Evolutionary conservation across 1,140 invertebrate species (phyloP).

Genomic region (Plutomurus gul): DNA sequence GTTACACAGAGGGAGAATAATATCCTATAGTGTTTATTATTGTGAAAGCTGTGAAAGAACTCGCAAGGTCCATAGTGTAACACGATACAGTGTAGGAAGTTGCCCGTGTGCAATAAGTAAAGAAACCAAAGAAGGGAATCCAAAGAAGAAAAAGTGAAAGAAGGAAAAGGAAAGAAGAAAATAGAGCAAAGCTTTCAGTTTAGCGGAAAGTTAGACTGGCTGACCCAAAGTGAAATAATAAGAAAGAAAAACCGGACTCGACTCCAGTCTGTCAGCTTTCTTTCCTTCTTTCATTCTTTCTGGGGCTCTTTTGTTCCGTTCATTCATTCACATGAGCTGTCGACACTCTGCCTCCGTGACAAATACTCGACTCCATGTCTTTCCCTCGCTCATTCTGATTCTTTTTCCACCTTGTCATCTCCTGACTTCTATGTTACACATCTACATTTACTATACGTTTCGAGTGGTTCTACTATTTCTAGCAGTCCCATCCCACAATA

Average conservation of each 20-base stretch:
- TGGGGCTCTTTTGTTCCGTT: conserved; percentile 9
- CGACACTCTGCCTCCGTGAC: conserved; percentile 19
- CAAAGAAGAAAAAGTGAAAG: background rate
- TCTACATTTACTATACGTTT: too few species aligned
- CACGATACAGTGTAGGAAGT: too few species aligned
- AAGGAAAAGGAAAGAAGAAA: conserved; percentile 13
- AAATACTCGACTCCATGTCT: background rate
- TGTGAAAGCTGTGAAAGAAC: too few species aligned
- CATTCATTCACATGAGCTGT: conserved; percentile 39
- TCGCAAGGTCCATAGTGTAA: too few species aligned
- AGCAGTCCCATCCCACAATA: background rate
- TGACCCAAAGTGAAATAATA: conserved; percentile 23
- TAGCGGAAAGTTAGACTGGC: background rate
- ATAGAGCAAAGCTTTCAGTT: conserved; percentile 26
- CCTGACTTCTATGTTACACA: background rate
- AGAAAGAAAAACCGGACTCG: conserved; percentile 13
- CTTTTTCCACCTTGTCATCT: background rate
- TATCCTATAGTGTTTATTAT: too few species aligned
- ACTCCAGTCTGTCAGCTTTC: conserved; percentile 17
- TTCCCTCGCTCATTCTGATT: background rate
- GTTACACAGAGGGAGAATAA: too few species aligned
- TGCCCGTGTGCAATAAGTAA: too few species aligned
- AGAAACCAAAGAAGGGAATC: background rate
- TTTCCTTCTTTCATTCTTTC: conserved; percentile 34
- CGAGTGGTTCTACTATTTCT: too few species aligned